Evolutionary conservation across 2,113 vertebrate species (phyloP), one percentile per base, ranked within the genome.

Genomic region (Microtus montanus): DNA sequence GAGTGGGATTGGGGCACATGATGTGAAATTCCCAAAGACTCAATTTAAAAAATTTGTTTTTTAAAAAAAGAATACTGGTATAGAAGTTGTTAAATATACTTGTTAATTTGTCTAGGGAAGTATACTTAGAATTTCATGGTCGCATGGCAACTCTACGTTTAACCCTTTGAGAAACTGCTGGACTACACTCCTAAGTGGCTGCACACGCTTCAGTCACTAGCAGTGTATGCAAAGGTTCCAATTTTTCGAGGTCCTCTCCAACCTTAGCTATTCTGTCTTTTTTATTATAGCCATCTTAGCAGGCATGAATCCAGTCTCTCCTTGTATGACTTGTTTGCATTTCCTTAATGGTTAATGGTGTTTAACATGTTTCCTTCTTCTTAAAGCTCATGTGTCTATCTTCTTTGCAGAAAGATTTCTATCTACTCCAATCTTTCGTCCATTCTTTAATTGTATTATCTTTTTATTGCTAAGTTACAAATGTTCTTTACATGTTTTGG

Each of bases 371-470:
- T 93, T 78, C 61, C 17, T 38, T 75, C n/a, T n/a, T 26, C 22
- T 78, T 78, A 94, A 19, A 38, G 58, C 44, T 15, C 22, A 90
- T 75, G 74, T 80, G 61, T 64, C n/a, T 90, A 15, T 49, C 15
- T 66, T 90, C 35, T 95, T 41, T 85, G 86, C 73, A 95, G n/a
- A 95, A 88, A 58, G 54, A 58, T 58, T 58, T 58, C 79, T n/a
- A 47, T 52, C 80, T 30, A 41, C 10, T 64, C 33, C 90, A 66
- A 74, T 80, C 33, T 12, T 95, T 94, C 92, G 52, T 12, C n/a
- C 61, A 61, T 90, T 93, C 66, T 97, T 95, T 84, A 63, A 87
- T 47, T 88, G 58, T 14, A 30, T 82, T 30, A 28, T 61, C 64
- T 87, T 78, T 74, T 75, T 88, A 90, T 82, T 87, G 33, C 73